These are phyloP conservation scores for Orthonevra nobilis DNA, from an alignment of 2,888 invertebrate species.

Conservation along the genomic window DNA sequence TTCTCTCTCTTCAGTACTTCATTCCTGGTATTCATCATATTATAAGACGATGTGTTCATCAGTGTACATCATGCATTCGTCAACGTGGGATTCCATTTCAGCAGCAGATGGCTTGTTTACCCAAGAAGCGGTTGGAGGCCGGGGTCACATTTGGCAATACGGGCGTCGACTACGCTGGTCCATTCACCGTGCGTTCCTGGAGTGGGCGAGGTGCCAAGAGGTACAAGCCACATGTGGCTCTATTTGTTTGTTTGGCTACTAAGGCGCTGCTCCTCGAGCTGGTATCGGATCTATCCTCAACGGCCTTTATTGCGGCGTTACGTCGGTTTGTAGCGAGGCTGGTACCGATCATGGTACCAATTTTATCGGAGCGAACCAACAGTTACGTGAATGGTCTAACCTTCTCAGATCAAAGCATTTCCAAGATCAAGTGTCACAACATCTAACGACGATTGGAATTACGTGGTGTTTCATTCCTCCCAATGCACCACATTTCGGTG, in stretches of 20 bases:
- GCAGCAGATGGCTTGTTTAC: conserved; percentile 66
- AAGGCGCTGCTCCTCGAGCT: conserved; percentile 73
- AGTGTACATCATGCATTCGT: conserved; percentile 51
- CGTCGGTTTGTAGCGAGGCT: conserved; percentile 71
- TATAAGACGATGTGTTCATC: conserved; percentile 46
- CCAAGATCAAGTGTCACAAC: conserved; percentile 21
- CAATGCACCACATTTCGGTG: conserved; percentile 75
- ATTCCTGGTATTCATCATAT: conserved; percentile 16
- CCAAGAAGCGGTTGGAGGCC: conserved; percentile 47
- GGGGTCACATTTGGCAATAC: conserved; percentile 62
- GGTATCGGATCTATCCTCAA: conserved; percentile 66
- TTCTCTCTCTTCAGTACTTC: conserved; percentile 46
- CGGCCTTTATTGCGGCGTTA: conserved; percentile 72
- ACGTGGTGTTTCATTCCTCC: conserved; percentile 76
- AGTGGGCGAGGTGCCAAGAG: conserved; percentile 67
- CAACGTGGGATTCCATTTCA: conserved; percentile 28
- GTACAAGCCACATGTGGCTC: conserved; percentile 71
- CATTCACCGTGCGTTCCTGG: conserved; percentile 63
- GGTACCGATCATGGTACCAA: conserved; percentile 60
- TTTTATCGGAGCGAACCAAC: conserved; percentile 59
- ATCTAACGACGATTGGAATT: conserved; percentile 39
- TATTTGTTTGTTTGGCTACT: conserved; percentile 72
- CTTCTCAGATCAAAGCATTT: conserved; percentile 12
- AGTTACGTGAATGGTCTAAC: conserved; percentile 35
- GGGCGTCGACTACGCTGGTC: conserved; percentile 71